Base-by-base conservation (phyloP, 2,797 vertebrate genomes). In the Anas capensis region DNA sequence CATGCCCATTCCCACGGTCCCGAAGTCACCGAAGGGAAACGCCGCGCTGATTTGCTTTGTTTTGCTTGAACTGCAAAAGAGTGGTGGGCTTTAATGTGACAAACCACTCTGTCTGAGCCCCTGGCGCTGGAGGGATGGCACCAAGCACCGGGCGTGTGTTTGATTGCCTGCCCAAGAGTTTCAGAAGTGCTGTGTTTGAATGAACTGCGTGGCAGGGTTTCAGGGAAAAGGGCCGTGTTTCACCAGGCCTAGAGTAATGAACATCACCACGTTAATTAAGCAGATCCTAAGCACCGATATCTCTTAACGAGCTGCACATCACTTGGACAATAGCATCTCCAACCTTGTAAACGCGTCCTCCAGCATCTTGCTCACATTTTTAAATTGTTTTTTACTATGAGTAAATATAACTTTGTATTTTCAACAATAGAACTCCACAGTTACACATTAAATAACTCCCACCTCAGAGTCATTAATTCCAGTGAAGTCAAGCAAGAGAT, bases 1-100 rank as follows among this genome's bases (percentile, higher is more conserved):
- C 75, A 48, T 0, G 2, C 57, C 92, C 68, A 94, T 96, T 96
- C 96, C 96, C 95, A 97, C 88, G 80, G 83, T 69, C 86, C 90
- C 38, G 40, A 87, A 95, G 96, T 86, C 94, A 96, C 86, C 53
- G 27, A 38, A 77, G 60, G 53, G 88, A 96, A 93, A 86, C 2
- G 70, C 31, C 13, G 8, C 1, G 4, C 62, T 0, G 2, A 66
- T 23, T 69, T 9, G 29, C 44, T 94, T 83, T 82, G 86, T 58
- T 85, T 78, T 77, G 29, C 26, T 73, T 72, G 71, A 86, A 49
- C 0, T 2, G 68, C 61, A 88, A 23, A 49, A 70, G n/a, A 69
- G 77, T 1, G 4, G 83, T 53, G 58, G 82, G 85, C 38, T 84
- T 76, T 51, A 31, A 44, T 10, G 56, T 18, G 68, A 31, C 86